Evolutionary conservation across 2,113 vertebrate genomes (phyloP).

Genomic region (Triplophysa dalaica): DNA sequence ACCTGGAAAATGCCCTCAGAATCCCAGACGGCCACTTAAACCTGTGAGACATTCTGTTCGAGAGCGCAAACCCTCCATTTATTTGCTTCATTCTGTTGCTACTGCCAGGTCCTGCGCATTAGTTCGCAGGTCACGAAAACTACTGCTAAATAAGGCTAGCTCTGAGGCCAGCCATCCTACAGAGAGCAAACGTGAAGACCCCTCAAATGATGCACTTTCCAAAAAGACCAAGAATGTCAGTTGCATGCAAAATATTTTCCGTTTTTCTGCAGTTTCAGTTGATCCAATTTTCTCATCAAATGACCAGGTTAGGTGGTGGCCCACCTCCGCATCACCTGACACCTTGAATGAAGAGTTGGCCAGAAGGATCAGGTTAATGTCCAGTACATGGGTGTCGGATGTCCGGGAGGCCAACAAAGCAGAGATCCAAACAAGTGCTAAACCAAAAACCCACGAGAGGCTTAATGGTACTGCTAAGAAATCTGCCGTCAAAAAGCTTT

Average conservation of each 20-base stretch:
- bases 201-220: slow-evolving; percentile 60
- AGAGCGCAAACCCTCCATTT: slow-evolving; percentile 83
- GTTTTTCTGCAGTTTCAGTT: slow-evolving; percentile 73
- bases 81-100: slow-evolving; percentile 84
- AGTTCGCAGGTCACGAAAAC: slow-evolving; percentile 81
- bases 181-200: slow-evolving; percentile 66
- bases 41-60: slow-evolving; percentile 82
- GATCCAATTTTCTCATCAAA: slow-evolving; percentile 83
- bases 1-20: slow-evolving; percentile 5
- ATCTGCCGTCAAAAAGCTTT: slow-evolving; percentile 84
- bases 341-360: slow-evolving; percentile 84
- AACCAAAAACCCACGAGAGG: slow-evolving; percentile 52
- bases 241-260: slow-evolving; percentile 59
- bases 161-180: slow-evolving; percentile 68
- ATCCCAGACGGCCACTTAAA: slow-evolving; percentile 52
- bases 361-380: slow-evolving; percentile 83
- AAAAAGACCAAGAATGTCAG: slow-evolving; percentile 47
- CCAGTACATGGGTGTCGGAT: slow-evolving; percentile 88
- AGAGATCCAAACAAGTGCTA: slow-evolving; percentile 59
- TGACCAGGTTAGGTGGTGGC: slow-evolving; percentile 86
- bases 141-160: slow-evolving; percentile 80
- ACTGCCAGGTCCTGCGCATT: slow-evolving; percentile 82
- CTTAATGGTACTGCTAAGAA: slow-evolving; percentile 57
- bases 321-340: slow-evolving; percentile 79
- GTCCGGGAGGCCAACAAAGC: slow-evolving; percentile 68